Evolutionary conservation across 2,113 vertebrate species (phyloP), one percentile per base, ranked within the genome.

Genomic region (Microcebus griseorufus): DNA sequence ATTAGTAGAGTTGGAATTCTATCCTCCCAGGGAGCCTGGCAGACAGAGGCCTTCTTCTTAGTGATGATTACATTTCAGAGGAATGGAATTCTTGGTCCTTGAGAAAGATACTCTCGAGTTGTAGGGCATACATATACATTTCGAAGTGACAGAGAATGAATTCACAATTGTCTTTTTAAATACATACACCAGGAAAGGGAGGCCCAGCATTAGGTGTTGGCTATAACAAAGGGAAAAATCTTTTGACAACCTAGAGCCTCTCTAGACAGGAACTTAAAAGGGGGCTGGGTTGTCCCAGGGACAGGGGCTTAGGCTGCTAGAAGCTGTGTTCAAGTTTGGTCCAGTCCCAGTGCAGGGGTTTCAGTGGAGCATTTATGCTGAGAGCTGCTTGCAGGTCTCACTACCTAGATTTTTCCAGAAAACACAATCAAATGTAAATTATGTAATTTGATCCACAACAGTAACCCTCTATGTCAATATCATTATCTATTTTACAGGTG

Each of bases 401-500:
- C 7, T 65, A 60, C 3, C 2, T 69, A 67, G 37, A 78, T 89
- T 94, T 95, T 93, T 89, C 79, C 55, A 82, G 79, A 86, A 82
- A 48, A 14, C 29, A 88, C 9, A 72, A 37, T 32, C 48, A 95
- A 91, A 72, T 2, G 62, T 62, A 90, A 90, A 48, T 72, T 82
- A 48, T 79, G 17, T 91, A 37, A 97, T 45, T 96, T 90, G 87
- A 90, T 84, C 9, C 27, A 67, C 22, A 93, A 73, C 10, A 29
- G 18, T 17, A 82, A 17, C 25, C 1, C 53, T 93, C 39, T 82
- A 32, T 58, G 55, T 58, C 20, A 58, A 58, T 76, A 60, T 34
- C 39, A 87, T 80, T 72, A 96, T 85, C 14, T 55, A 55, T 76
- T 83, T 94, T 84, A 90, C 3, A 89, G n/a, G 58, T 75, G 60